These are phyloP conservation scores for Neria commutata DNA, from an alignment of 2,888 invertebrate species.

Conservation along the genomic window DNA sequence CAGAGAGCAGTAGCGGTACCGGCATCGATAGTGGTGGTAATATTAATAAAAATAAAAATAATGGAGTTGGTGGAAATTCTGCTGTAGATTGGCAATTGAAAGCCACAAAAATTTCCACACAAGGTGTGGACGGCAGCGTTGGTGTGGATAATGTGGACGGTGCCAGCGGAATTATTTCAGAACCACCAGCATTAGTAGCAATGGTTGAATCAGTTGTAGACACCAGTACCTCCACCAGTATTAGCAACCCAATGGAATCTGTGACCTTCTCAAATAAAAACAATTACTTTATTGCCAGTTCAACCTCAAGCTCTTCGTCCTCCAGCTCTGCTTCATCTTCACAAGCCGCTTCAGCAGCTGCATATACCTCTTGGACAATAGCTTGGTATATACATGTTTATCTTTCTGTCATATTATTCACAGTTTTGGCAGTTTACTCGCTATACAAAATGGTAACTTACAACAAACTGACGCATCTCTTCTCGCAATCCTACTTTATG, in stretches of 20 bases:
- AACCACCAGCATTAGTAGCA: slow-evolving; percentile 46
- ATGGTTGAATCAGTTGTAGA: slow-evolving; percentile 42
- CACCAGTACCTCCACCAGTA: slow-evolving; percentile 57
- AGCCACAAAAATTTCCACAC: slow-evolving; percentile 42
- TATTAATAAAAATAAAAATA: slow-evolving; percentile 50
- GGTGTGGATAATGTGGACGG: not conserved
- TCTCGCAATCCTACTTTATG: slow-evolving; percentile 87
- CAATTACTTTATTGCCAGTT: slow-evolving; percentile 27
- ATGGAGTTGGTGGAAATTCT: slow-evolving; percentile 2
- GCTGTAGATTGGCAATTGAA: slow-evolving; percentile 44
- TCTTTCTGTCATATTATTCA: slow-evolving; percentile 82
- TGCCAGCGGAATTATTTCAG: slow-evolving; percentile 37
- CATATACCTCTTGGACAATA: slow-evolving; percentile 72
- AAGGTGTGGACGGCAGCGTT: slow-evolving; percentile 38
- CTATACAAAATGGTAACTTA: slow-evolving; percentile 85
- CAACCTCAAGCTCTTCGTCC: slow-evolving; percentile 8
- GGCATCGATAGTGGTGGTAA: slow-evolving; percentile 40
- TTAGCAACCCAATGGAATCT: slow-evolving; percentile 28
- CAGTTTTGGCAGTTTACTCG: slow-evolving; percentile 82
- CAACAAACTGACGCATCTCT: slow-evolving; percentile 83
- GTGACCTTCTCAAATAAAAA: slow-evolving; percentile 33
- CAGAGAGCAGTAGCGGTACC: slow-evolving; percentile 29
- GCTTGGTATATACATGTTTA: slow-evolving; percentile 94
- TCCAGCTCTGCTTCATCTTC: slow-evolving; percentile 24
- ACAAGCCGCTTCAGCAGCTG: slow-evolving; percentile 39